Base-by-base conservation (phyloP, 2,113 vertebrate species). In the Aptenodytes forsteri region DNA sequence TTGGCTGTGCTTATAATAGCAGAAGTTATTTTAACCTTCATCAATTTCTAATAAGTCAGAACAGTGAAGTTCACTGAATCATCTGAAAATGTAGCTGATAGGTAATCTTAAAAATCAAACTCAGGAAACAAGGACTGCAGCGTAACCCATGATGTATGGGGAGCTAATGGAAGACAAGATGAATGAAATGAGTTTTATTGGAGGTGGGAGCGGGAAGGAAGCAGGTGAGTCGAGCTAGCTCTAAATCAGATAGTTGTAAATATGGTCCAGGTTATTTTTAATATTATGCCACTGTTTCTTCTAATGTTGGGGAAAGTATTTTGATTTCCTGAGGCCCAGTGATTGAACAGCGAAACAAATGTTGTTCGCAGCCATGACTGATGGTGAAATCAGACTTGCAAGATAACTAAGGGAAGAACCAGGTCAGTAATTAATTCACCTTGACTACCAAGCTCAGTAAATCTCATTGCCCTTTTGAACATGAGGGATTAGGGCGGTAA, bases 1-100 rank as follows among this genome's bases (percentile, higher is more conserved):
- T 95, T 95, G 46, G 20, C 42, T 69, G 25, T 70, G 75, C 87
- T 95, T 97, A 93, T 96, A 95, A 95, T 93, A 91, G 56, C 27
- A 95, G 46, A 96, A 85, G 65, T 66, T 95, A 64, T 71, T 97
- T 94, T 92, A 94, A 92, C 58, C 75, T n/a, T 91, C 93, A 79
- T 88, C 89, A 81, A 52, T 96, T 96, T 89, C 82, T 92, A 27
- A 16, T 69, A 93, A 75, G 75, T 86, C 55, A 88, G 55, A 96
- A 38, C 38, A 88, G n/a, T 79, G n/a, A 84, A 94, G 76, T 90
- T 78, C 83, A 83, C n/a, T 20, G 81, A 85, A 80, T 96, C 77
- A 54, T 67, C 71, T 89, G 70, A 71, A 91, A 89, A 78, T 61
- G 29, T 42, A 82, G 55, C 55, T 90, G 54, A 85, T 75, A 84